Conservation (phyloP, 2,113 vertebrate species). For the Amblyopsis rosae region DNA sequence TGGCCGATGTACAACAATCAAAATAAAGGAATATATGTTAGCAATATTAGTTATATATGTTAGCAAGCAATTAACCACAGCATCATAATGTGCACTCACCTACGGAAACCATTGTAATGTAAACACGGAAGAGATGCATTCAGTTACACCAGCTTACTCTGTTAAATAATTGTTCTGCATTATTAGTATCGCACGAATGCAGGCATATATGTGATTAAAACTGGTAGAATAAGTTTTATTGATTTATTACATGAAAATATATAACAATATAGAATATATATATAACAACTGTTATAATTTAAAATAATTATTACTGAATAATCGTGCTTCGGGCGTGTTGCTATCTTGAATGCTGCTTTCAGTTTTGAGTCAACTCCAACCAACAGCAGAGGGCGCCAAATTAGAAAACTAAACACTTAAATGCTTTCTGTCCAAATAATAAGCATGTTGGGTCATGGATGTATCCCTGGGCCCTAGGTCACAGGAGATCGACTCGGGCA, state of each 20-base stretch:
- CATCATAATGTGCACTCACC: conserved; percentile 44
- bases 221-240: too few species aligned
- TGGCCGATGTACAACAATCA: not conserved
- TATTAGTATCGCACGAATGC: not conserved
- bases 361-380: not conserved
- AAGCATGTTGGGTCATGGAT: too few species aligned
- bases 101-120: conserved; percentile 53
- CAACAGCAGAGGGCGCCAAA: conserved; percentile 34
- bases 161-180: not conserved
- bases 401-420: not conserved
- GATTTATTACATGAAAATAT: too few species aligned
- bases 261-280: not conserved
- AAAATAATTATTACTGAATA: too few species aligned
- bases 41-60: not conserved
- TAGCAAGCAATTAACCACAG: not conserved
- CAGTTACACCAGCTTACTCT: conserved; percentile 21
- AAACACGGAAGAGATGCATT: conserved; percentile 29
- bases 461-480: too few species aligned
- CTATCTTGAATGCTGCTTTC: conserved; percentile 36
- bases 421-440: not conserved
- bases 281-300: not conserved
- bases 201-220: not conserved
- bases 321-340: too few species aligned
- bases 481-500: too few species aligned
- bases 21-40: not conserved